Conservation (phyloP, 2,113 vertebrate genomes). For the Entomyzon cyanotis region DNA sequence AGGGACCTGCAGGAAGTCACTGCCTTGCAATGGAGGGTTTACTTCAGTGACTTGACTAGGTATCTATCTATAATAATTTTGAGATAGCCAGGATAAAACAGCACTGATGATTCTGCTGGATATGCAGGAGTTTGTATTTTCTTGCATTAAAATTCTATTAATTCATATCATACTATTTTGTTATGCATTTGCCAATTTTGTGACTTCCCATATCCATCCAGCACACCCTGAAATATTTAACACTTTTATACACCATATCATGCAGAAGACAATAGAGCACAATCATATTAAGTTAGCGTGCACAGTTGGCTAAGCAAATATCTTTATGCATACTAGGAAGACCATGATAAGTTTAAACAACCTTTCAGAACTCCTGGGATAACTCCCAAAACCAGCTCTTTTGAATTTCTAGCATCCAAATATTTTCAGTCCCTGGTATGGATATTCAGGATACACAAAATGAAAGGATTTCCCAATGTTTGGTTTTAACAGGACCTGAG, state of each 20-base stretch:
- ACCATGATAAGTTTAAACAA: neutral
- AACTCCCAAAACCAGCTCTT: neutral
- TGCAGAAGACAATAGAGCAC: neutral
- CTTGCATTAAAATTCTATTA: neutral
- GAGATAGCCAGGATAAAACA: neutral
- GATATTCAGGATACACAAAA: neutral
- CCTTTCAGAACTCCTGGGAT: neutral
- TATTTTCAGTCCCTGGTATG: neutral
- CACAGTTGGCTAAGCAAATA: neutral
- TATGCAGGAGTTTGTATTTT: neutral
- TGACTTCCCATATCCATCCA: neutral
- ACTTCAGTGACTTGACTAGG: neutral
- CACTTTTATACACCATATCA: neutral
- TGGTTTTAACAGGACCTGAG: neutral
- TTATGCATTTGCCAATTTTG: neutral
- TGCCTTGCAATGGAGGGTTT: neutral
- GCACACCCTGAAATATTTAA: neutral
- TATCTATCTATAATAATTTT: rapidly evolving
- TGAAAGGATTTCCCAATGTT: neutral
- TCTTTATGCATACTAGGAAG: neutral
- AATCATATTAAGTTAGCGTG: neutral
- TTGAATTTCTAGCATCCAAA: neutral
- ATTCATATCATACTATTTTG: neutral
- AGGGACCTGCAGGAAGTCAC: neutral
- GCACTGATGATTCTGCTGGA: rapidly evolving